These are phyloP conservation scores for Hetaerina titia DNA, from an alignment of 2,888 invertebrate genomes.

Conservation along the genomic window DNA sequence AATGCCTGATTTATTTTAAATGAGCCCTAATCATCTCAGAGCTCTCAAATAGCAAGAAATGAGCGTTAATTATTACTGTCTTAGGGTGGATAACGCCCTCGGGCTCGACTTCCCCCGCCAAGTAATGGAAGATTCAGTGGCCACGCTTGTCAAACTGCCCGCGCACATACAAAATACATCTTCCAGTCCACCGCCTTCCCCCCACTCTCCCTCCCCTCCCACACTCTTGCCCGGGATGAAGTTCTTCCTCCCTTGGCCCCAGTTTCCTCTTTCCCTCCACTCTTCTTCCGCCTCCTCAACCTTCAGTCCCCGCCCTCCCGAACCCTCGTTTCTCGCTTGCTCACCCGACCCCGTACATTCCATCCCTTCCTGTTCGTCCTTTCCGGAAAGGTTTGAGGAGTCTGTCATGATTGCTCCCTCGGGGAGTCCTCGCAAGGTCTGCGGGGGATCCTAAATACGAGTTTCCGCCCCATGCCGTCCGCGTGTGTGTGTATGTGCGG, in stretches of 20 bases:
- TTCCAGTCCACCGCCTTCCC: not conserved
- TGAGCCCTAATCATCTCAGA: not conserved
- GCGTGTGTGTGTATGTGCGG: not conserved
- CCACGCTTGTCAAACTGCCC: not conserved
- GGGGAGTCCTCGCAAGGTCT: not conserved
- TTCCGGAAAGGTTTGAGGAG: not conserved
- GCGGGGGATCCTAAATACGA: not conserved
- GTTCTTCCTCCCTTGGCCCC: not conserved
- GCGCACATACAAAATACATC: not conserved
- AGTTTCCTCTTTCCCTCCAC: not conserved
- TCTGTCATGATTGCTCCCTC: slow-evolving; percentile 3
- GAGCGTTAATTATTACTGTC: not conserved
- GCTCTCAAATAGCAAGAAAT: no score
- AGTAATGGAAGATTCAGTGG: slow-evolving; percentile 1
- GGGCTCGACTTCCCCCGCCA: not conserved
- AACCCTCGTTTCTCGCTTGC: not conserved
- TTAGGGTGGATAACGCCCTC: not conserved
- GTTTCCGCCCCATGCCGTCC: no score
- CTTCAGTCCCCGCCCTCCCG: not conserved
- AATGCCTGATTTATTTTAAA: no score
- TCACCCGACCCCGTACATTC: not conserved
- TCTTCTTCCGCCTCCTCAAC: not conserved
- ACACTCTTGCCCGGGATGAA: not conserved
- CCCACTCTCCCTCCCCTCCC: not conserved
- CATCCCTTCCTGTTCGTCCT: not conserved